These are phyloP conservation scores for Fissipunctia ypsillon DNA, from an alignment of 2,888 invertebrate species.

Conservation along the genomic window DNA sequence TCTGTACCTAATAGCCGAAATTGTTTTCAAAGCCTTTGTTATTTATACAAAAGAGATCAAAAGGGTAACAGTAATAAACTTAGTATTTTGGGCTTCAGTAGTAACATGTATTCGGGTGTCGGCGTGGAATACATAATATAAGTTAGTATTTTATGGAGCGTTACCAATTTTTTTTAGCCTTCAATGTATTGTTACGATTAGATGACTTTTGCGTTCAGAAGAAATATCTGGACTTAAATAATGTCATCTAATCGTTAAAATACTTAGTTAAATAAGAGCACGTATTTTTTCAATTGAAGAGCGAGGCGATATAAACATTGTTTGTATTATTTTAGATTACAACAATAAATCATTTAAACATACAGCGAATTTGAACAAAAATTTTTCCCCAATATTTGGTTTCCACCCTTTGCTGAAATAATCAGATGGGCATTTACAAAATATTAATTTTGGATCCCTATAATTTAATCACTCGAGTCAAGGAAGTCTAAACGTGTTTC, in stretches of 20 bases:
- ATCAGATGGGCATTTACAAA: background rate
- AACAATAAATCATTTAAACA: background rate
- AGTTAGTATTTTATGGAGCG: conserved; percentile 7
- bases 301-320: background rate
- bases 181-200: background rate
- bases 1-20: conserved; percentile 35
- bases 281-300: background rate
- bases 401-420: background rate
- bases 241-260: background rate
- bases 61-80: conserved; percentile 45
- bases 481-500: background rate
- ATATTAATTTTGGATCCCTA: background rate
- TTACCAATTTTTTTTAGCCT: background rate
- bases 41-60: conserved; percentile 60
- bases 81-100: conserved; percentile 31
- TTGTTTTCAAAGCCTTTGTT: conserved; percentile 56
- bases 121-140: conserved; percentile 10
- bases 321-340: background rate
- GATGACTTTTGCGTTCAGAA: background rate
- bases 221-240: background rate
- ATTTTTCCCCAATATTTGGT: background rate
- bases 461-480: background rate
- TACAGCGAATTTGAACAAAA: background rate
- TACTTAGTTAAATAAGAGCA: too few species aligned
- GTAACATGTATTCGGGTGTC: conserved; percentile 5